Conservation (phyloP, 2,113 vertebrate genomes). For the Amazona vittata region DNA sequence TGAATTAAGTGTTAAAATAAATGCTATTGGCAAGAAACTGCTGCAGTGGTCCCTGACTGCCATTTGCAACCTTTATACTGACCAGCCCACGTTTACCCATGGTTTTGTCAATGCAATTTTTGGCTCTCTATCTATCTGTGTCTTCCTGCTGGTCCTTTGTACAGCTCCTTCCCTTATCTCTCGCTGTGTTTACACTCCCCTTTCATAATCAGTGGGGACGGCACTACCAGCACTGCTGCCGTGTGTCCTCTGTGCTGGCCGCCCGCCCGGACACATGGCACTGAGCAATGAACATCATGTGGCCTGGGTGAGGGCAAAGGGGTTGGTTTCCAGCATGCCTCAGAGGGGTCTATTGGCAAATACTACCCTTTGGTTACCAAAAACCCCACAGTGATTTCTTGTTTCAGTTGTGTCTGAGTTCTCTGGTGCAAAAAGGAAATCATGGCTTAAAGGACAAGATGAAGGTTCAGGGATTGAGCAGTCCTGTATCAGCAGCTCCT, state of each 20-base stretch:
- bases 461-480: not conserved
- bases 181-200: not conserved
- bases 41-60: not conserved
- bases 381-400: not conserved
- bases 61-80: not conserved
- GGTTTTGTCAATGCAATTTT: not conserved
- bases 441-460: not conserved
- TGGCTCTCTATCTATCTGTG: not conserved
- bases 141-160: not conserved
- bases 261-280: rapidly evolving
- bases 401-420: not conserved
- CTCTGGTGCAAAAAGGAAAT: not conserved
- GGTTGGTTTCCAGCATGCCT: not conserved
- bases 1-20: not conserved
- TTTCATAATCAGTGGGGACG: not conserved
- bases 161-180: not conserved
- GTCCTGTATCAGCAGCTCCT: not conserved
- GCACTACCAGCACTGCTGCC: not conserved
- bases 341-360: not conserved
- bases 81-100: not conserved
- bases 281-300: not conserved
- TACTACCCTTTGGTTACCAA: not conserved
- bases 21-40: not conserved
- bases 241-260: rapidly evolving
- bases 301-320: not conserved